Conservation (phyloP, 2,888 invertebrate genomes). For the Mesorhabditis belari region DNA sequence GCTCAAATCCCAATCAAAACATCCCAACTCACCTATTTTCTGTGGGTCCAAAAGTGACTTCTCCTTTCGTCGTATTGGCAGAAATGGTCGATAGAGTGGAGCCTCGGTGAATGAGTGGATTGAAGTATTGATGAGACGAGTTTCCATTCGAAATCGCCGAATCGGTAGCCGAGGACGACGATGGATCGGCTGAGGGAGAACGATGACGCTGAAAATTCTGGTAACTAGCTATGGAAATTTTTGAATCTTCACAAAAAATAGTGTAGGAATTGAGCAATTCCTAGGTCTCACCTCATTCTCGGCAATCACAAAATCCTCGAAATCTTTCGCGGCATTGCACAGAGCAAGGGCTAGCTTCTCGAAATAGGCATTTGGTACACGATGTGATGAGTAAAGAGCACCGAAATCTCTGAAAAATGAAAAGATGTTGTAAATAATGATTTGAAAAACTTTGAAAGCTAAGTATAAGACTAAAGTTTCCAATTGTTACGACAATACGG, state of each 20-base stretch:
- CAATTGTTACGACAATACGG: too few species aligned
- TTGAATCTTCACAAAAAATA: too few species aligned
- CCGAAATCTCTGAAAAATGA: neutral
- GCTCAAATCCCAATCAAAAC: too few species aligned
- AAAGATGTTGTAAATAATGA: too few species aligned
- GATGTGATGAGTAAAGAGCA: neutral
- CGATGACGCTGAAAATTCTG: too few species aligned
- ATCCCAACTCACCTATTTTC: neutral
- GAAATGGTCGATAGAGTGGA: neutral
- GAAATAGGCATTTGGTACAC: neutral
- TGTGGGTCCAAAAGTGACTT: too few species aligned
- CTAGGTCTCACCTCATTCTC: neutral
- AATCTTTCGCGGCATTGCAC: neutral
- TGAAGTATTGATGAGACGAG: too few species aligned
- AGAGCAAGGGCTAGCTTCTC: neutral
- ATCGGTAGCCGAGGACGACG: neutral
- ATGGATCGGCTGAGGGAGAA: neutral
- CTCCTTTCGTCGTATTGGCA: neutral
- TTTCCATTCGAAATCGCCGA: neutral
- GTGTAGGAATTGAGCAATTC: too few species aligned
- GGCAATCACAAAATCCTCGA: neutral
- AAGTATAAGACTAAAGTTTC: too few species aligned
- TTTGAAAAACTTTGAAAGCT: too few species aligned
- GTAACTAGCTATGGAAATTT: too few species aligned
- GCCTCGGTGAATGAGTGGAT: neutral